Conservation (phyloP, 2,797 vertebrate species). For the Sylvilagus floridanus region DNA sequence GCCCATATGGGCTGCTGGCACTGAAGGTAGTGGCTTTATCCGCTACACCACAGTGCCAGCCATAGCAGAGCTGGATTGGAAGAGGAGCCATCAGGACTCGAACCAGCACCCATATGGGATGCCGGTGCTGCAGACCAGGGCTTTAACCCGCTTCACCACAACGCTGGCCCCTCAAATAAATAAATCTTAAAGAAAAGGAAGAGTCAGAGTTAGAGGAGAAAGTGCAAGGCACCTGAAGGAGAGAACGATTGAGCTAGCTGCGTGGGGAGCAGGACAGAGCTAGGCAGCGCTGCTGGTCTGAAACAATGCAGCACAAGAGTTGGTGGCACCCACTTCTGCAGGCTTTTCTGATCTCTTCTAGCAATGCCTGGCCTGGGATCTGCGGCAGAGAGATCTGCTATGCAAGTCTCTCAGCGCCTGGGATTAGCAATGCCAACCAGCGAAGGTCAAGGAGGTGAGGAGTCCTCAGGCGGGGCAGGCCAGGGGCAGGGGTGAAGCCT, state of each 20-base stretch:
- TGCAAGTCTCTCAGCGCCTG: not conserved
- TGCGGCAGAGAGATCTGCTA: not conserved
- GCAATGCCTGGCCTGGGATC: not conserved
- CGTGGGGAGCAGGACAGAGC: not conserved
- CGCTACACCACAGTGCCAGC: no score
- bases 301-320: not conserved
- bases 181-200: not conserved
- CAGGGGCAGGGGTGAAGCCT: not conserved
- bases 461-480: not conserved
- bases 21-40: no score
- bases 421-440: not conserved
- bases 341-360: not conserved
- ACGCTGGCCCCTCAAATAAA: no score
- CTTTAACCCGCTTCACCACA: no score
- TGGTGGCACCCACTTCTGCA: not conserved
- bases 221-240: not conserved
- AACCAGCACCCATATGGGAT: no score
- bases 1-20: no score
- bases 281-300: not conserved
- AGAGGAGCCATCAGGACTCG: no score
- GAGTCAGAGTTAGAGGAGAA: not conserved
- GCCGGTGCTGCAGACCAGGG: no score
- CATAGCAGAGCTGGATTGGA: no score
- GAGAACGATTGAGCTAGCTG: not conserved
- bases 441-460: not conserved